These are phyloP conservation scores for Adelges cooleyi DNA, from an alignment of 1,140 invertebrate genomes.

Conservation along the genomic window DNA sequence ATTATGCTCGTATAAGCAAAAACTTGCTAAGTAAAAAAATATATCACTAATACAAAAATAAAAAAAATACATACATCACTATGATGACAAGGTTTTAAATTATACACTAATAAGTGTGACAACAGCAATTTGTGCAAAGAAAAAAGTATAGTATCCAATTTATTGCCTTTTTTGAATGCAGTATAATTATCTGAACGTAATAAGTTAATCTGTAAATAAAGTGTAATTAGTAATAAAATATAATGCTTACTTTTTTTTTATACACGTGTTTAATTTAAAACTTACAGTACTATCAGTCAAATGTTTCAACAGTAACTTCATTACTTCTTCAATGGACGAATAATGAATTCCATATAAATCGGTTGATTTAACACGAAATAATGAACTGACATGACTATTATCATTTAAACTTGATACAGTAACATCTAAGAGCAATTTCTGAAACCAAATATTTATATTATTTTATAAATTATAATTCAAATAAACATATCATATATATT, in stretches of 20 bases:
- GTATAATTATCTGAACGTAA: constrained; percentile 6
- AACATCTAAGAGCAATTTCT: constrained; percentile 48
- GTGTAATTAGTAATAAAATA: not conserved
- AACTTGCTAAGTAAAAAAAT: no score
- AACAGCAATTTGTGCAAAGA: constrained; percentile 17
- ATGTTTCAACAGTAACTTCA: constrained; percentile 47
- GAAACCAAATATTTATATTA: not conserved
- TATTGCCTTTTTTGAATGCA: constrained; percentile 5
- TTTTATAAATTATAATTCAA: no score
- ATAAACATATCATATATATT: no score
- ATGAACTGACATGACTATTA: constrained; percentile 45
- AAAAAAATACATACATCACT: constrained; percentile 2
- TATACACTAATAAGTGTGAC: constrained; percentile 19
- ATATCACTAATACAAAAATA: no score
- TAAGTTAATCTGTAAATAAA: not conserved
- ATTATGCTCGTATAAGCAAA: no score
- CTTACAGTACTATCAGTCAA: constrained; percentile 45
- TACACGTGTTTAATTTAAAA: constrained; percentile 20
- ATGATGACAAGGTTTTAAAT: not conserved
- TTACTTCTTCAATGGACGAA: constrained; percentile 42
- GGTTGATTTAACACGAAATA: constrained; percentile 39
- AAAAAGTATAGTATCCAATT: constrained; percentile 5
- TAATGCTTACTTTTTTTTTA: not conserved
- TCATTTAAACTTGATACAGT: constrained; percentile 52
- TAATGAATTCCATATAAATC: constrained; percentile 36